Evolutionary conservation across 2,888 invertebrate genomes (phyloP).

Genomic region (Actias luna): DNA sequence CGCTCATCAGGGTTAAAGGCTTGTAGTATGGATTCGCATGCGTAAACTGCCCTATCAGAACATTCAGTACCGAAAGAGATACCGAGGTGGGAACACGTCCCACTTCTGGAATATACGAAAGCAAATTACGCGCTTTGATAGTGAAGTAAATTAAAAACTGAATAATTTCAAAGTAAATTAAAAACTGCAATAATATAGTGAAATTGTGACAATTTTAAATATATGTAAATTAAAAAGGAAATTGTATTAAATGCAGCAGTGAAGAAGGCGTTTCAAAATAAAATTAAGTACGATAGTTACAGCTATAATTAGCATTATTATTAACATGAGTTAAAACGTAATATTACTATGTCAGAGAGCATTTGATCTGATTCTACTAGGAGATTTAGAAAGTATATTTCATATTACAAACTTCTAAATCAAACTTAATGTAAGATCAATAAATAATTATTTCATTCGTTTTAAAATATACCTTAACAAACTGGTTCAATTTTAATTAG

Average conservation of each 20-base stretch:
- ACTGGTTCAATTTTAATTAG: no score
- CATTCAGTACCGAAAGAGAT: constrained; percentile 59
- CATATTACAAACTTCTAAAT: no score
- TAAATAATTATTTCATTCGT: no score
- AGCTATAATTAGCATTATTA: background rate
- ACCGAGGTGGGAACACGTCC: constrained; percentile 51
- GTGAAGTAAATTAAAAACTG: constrained; percentile 10
- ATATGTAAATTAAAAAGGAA: background rate
- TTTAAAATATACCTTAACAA: no score
- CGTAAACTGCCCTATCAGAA: constrained; percentile 64
- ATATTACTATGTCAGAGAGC: no score
- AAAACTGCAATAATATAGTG: background rate
- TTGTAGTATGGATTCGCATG: constrained; percentile 64
- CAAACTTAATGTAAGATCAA: no score
- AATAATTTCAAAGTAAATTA: background rate
- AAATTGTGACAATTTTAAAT: background rate
- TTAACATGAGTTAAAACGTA: background rate
- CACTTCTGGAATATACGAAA: constrained; percentile 21
- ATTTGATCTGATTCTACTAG: no score
- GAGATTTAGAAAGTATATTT: no score
- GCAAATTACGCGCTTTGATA: constrained; percentile 12
- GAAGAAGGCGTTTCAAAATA: background rate
- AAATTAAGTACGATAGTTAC: background rate
- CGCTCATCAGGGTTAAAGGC: constrained; percentile 62
- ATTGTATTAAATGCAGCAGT: background rate